Percentiles rank a stretch among this genome's conserved stretches.
Conservation (phyloP, 2,113 vertebrate genomes). For the Suricata suricatta region DNA sequence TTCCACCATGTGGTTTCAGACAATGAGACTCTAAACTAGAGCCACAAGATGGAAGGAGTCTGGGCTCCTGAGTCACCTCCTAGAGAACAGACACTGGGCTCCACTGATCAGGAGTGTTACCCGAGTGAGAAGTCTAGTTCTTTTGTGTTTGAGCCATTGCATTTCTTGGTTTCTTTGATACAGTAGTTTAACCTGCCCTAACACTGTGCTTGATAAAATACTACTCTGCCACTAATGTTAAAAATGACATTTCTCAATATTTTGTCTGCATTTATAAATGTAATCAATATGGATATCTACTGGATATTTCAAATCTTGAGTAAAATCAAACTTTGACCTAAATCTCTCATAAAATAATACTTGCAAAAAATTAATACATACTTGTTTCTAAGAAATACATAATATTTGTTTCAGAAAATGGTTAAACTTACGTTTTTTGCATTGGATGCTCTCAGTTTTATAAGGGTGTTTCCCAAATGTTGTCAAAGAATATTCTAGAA, state of each 20-base stretch:
- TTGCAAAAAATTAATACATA: background rate
- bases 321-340: background rate
- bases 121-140: background rate
- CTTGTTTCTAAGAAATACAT: background rate
- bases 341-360: background rate
- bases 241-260: background rate
- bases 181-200: background rate
- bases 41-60: background rate
- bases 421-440: background rate
- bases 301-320: background rate
- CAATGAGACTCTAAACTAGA: background rate
- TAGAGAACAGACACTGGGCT: background rate
- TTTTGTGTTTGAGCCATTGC: background rate
- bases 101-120: no score
- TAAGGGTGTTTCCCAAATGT: background rate
- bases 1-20: background rate
- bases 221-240: background rate
- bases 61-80: background rate
- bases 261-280: background rate
- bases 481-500: background rate
- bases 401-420: background rate
- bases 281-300: background rate
- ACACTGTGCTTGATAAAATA: background rate
- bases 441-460: background rate
- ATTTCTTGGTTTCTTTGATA: background rate